Evolutionary conservation across 2,888 invertebrate genomes (phyloP).

Genomic region (Trissoscelio sp.): DNA sequence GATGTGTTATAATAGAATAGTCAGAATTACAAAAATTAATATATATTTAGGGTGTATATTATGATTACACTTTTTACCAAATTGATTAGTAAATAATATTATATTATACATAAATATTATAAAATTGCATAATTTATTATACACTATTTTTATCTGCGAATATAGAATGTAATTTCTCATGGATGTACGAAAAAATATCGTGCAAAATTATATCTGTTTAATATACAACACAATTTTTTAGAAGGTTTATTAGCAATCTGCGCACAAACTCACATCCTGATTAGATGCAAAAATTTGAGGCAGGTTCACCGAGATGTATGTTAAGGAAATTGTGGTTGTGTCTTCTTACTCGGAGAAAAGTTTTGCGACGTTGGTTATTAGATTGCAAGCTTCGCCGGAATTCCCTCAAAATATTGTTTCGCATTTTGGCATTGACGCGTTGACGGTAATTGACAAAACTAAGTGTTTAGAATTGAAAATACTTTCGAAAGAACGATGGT

Average conservation of each 20-base stretch:
- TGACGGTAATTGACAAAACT: constrained; percentile 30
- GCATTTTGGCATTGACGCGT: constrained; percentile 16
- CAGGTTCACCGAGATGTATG: background rate
- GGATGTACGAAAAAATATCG: too few species aligned
- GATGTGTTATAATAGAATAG: too few species aligned
- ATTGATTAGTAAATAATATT: too few species aligned
- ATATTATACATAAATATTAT: too few species aligned
- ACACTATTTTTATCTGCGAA: too few species aligned
- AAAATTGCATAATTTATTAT: too few species aligned
- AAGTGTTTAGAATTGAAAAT: constrained; percentile 19
- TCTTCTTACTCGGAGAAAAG: constrained; percentile 1
- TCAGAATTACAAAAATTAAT: too few species aligned
- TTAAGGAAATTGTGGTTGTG: constrained; percentile 1
- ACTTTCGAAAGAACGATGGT: background rate
- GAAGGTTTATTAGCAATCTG: constrained; percentile 15
- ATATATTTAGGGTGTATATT: too few species aligned
- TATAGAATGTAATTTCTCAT: too few species aligned
- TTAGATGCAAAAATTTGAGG: constrained; percentile 15
- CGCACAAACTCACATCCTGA: background rate
- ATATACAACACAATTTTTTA: too few species aligned
- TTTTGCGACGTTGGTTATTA: background rate
- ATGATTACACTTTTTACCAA: too few species aligned
- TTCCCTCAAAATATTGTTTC: constrained; percentile 27
- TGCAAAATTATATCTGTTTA: too few species aligned
- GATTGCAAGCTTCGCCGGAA: background rate